These are phyloP conservation scores for Oedothorax gibbosus DNA, from an alignment of 1,140 invertebrate genomes.

Conservation along the genomic window DNA sequence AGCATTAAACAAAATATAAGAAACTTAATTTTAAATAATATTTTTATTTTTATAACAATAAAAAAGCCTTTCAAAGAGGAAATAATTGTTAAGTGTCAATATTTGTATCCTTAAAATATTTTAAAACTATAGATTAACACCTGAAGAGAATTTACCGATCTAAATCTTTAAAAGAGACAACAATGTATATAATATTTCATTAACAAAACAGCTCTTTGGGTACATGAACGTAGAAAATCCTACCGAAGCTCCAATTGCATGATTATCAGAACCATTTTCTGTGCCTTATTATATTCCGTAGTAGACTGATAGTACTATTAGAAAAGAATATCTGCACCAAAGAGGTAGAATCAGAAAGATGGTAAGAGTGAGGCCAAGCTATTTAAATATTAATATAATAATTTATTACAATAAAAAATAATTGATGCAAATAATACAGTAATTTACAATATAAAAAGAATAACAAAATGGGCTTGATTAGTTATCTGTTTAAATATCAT, in stretches of 20 bases:
- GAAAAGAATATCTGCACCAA: conserved; percentile 48
- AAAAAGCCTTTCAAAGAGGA: no score
- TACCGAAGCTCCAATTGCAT: conserved; percentile 60
- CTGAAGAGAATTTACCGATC: no score
- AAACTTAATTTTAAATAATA: no score
- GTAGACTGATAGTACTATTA: conserved; percentile 45
- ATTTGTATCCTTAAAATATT: no score
- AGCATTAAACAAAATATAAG: no score
- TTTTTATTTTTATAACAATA: no score
- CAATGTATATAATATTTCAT: no score
- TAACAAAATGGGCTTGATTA: neutral
- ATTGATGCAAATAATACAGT: neutral
- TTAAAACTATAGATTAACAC: no score
- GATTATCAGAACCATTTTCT: conserved; percentile 58
- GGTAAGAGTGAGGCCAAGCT: conserved; percentile 42
- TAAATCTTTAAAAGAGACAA: no score
- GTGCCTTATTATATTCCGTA: conserved; percentile 45
- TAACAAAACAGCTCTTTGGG: conserved; percentile 20
- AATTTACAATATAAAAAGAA: neutral
- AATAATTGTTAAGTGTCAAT: no score
- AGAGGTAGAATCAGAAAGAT: conserved; percentile 58
- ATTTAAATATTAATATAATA: neutral
- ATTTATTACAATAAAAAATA: neutral
- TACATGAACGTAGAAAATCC: conserved; percentile 40
- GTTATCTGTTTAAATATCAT: no score